phyloP scores from a whole-genome alignment of 2,797 vertebrate species.

The Xyrichtys novacula region DNA sequence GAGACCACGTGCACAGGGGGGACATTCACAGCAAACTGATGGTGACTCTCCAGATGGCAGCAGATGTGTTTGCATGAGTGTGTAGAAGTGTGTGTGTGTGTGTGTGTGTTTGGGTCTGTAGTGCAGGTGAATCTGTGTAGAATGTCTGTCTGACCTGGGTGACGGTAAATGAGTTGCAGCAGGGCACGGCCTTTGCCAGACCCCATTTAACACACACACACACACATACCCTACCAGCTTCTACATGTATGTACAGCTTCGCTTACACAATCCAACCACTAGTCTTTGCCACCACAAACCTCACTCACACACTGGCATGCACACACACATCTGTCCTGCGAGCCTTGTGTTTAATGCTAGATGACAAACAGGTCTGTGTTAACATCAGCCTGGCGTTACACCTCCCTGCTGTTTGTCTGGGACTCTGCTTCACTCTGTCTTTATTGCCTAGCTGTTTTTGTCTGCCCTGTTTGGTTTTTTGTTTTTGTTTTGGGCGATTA shows the following conservation, averaged over 20 bases:
- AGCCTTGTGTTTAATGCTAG: constrained; percentile 55
- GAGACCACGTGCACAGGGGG: constrained; percentile 19
- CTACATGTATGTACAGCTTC: constrained; percentile 8
- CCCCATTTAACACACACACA: constrained; percentile 1
- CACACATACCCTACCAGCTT: constrained; percentile 7
- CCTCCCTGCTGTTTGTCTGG: constrained; percentile 60
- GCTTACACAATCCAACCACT: constrained; percentile 1
- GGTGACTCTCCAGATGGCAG: constrained; percentile 65
- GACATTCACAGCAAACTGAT: constrained; percentile 64
- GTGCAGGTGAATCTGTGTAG: constrained; percentile 42
- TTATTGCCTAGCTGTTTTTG: constrained; percentile 38
- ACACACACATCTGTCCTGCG: constrained; percentile 47
- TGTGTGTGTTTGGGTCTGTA: constrained; percentile 15
- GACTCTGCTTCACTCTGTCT: constrained; percentile 52
- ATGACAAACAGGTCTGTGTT: constrained; percentile 69
- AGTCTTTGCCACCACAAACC: background rate
- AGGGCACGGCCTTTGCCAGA: constrained; percentile 36
- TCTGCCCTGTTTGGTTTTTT: constrained; percentile 10
- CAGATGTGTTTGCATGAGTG: constrained; percentile 61
- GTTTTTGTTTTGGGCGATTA: background rate
- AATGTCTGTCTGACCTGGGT: constrained; percentile 48
- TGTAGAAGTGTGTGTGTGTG: background rate
- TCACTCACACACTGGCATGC: constrained; percentile 26
- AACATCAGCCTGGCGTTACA: constrained; percentile 49
- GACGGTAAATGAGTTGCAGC: constrained; percentile 65